Conservation (phyloP, 2,113 vertebrate genomes). For the Murina feae region DNA sequence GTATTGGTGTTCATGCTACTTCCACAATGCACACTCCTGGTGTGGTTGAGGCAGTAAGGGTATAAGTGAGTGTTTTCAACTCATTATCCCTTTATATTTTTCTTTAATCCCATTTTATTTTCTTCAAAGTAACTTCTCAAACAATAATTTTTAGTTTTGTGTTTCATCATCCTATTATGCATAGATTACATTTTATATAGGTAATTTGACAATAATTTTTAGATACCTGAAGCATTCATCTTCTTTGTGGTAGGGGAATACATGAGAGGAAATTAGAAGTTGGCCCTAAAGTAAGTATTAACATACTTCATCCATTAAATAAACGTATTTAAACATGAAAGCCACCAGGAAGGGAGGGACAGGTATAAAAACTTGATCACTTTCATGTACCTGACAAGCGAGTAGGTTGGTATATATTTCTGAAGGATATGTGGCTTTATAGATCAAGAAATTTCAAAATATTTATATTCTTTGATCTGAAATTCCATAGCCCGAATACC, state of each 20-base stretch:
- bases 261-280: background rate
- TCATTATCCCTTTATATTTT: background rate
- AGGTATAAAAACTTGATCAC: background rate
- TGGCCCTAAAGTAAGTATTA: background rate
- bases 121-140: background rate
- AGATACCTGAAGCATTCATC: background rate
- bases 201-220: background rate
- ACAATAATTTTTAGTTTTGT: background rate
- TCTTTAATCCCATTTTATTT: background rate
- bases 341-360: background rate
- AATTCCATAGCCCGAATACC: background rate
- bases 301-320: background rate
- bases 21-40: background rate
- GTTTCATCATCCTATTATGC: background rate
- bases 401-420: background rate
- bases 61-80: background rate
- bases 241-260: background rate
- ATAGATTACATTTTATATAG: background rate
- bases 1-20: background rate
- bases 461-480: background rate
- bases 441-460: background rate
- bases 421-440: background rate
- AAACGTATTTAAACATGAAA: slow-evolving; percentile 25
- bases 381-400: background rate
- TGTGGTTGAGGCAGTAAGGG: background rate